Conservation (phyloP, 2,797 vertebrate genomes). For the Euphonia xanthogaster region DNA sequence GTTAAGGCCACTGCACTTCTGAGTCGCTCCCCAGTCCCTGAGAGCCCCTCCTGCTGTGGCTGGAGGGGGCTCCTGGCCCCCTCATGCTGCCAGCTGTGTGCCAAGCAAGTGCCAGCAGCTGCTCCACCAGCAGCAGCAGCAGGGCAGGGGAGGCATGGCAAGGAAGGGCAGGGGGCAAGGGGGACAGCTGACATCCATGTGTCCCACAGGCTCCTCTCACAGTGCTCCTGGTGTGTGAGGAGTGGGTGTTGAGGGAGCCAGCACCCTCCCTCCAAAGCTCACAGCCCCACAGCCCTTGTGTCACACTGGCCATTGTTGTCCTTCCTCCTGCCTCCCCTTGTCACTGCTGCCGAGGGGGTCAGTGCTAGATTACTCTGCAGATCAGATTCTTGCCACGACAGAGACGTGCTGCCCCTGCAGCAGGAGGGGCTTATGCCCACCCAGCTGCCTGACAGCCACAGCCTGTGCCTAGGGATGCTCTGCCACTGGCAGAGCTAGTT, state of each 20-base stretch:
- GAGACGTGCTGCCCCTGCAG: accelerated
- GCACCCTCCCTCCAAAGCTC: neutral
- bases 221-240: accelerated
- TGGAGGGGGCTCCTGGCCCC: neutral
- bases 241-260: neutral
- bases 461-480: neutral
- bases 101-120: neutral
- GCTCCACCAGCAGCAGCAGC: neutral
- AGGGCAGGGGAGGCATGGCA: neutral
- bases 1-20: neutral
- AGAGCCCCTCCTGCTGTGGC: neutral
- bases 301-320: neutral
- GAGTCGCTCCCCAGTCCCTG: neutral
- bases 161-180: accelerated
- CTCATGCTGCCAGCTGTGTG: neutral
- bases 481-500: neutral
- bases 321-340: neutral
- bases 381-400: neutral
- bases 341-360: neutral
- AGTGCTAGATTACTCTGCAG: accelerated
- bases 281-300: neutral
- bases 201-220: neutral
- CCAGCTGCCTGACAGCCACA: neutral
- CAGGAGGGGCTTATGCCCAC: neutral
- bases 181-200: neutral